These are phyloP conservation scores for Notothenia rossii DNA, from an alignment of 2,113 vertebrate genomes.

Conservation along the genomic window DNA sequence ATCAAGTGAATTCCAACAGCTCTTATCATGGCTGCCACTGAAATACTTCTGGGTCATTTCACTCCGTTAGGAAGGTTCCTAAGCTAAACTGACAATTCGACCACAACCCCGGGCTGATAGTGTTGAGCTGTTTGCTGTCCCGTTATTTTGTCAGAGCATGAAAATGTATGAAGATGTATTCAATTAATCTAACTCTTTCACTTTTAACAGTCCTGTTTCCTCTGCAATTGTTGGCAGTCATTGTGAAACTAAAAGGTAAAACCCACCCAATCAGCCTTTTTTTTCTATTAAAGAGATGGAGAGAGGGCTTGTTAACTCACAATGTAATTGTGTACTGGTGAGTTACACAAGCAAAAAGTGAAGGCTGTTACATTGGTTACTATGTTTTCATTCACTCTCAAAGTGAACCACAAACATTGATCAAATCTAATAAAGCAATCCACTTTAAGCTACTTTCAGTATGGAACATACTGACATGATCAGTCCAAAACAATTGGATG, in stretches of 20 bases:
- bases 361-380: slow-evolving; percentile 1
- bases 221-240: not conserved
- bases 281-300: not conserved
- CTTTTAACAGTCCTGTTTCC: slow-evolving; percentile 53
- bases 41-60: too few species aligned
- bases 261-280: not conserved
- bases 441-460: too few species aligned
- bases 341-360: slow-evolving; percentile 17
- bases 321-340: too few species aligned
- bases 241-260: not conserved
- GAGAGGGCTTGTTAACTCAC: not conserved
- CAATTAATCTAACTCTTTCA: slow-evolving; percentile 71
- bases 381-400: slow-evolving; percentile 5
- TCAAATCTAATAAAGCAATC: not conserved
- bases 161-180: slow-evolving; percentile 74
- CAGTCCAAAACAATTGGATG: too few species aligned
- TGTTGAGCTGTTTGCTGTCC: slow-evolving; percentile 57
- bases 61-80: too few species aligned
- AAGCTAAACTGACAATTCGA: too few species aligned
- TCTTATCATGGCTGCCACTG: too few species aligned
- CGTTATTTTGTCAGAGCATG: slow-evolving; percentile 58
- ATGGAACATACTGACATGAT: too few species aligned
- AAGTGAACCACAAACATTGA: too few species aligned
- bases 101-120: slow-evolving; percentile 1
- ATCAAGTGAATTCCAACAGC: too few species aligned